Percentiles rank a stretch among this genome's conserved stretches.
Conservation (phyloP, 2,888 invertebrate species). For the Ophraella communa region DNA sequence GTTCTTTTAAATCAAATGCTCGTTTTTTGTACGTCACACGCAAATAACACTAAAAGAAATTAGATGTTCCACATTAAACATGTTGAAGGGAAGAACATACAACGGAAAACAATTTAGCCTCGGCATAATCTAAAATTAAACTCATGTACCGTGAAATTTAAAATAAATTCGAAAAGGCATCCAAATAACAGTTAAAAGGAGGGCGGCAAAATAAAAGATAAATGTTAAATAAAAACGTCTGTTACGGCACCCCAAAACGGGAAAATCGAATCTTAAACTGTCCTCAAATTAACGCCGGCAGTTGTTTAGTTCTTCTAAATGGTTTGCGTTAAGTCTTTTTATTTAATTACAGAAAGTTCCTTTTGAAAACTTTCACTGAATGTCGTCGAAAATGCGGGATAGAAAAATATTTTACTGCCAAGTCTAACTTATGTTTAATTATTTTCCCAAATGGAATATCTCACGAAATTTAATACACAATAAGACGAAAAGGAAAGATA, state of each 20-base stretch:
- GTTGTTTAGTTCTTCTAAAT: conserved; percentile 13
- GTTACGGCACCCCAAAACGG: conserved; percentile 19
- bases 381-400: background rate
- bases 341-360: conserved; percentile 9
- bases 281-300: conserved; percentile 23
- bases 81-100: conserved; percentile 9
- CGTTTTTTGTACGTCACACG: conserved; percentile 28
- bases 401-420: background rate
- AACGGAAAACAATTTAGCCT: conserved; percentile 37
- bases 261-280: conserved; percentile 25
- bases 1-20: conserved; percentile 30
- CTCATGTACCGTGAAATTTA: conserved; percentile 38
- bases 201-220: conserved; percentile 24
- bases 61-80: conserved; percentile 15
- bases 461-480: too few relatives aligned
- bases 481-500: too few relatives aligned
- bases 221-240: conserved; percentile 28
- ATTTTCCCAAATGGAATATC: background rate
- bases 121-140: conserved; percentile 37
- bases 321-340: conserved; percentile 15
- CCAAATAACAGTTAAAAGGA: conserved; percentile 26
- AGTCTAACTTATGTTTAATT: background rate
- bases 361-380: background rate
- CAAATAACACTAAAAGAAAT: conserved; percentile 26
- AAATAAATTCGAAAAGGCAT: conserved; percentile 30